Conservation (phyloP, 2,797 vertebrate genomes). For the Molossus alvarezi region DNA sequence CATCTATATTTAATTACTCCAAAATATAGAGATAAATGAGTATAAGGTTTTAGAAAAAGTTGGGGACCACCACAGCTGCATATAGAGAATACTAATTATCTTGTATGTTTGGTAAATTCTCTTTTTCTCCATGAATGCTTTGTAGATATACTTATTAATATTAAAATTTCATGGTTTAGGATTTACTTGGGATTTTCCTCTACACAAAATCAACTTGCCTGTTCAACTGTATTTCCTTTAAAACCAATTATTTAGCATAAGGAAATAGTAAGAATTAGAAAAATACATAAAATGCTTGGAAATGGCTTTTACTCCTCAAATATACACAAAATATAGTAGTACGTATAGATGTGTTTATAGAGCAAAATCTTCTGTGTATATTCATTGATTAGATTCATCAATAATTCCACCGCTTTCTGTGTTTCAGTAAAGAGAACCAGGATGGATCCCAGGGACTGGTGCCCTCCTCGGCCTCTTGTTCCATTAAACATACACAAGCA, state of each 20-base stretch:
- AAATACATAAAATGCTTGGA: neutral
- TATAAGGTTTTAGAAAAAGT: neutral
- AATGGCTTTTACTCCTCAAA: neutral
- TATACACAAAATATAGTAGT: neutral
- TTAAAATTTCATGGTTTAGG: neutral
- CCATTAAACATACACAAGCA: neutral
- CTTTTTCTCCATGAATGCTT: neutral
- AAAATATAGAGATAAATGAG: neutral
- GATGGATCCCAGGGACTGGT: neutral
- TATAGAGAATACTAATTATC: neutral
- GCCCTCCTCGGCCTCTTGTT: neutral
- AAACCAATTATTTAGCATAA: neutral
- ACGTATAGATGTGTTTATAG: neutral
- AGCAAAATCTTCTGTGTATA: neutral
- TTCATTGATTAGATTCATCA: neutral
- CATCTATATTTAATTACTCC: neutral
- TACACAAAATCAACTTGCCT: neutral
- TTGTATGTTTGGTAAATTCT: neutral
- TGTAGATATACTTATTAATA: neutral
- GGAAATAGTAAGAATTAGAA: neutral
- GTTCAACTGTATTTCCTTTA: neutral
- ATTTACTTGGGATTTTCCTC: neutral
- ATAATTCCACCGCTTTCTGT: neutral
- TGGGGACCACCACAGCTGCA: neutral
- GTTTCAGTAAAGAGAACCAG: neutral